These are phyloP conservation scores for Hormaphis cornu DNA, from an alignment of 1,140 invertebrate species.

Conservation along the genomic window DNA sequence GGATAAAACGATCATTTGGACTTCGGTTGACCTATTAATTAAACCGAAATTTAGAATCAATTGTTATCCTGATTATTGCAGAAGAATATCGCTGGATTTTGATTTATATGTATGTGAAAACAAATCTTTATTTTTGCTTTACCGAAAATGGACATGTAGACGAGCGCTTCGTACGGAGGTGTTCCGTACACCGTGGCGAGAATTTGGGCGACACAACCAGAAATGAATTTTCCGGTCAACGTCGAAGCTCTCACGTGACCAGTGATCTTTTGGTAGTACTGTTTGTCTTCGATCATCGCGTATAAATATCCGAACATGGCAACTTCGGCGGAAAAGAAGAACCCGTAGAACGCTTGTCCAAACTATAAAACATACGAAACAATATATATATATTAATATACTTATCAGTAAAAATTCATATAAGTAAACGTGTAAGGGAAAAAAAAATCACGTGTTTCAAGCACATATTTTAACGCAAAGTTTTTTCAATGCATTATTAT, in stretches of 20 bases:
- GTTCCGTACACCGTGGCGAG: not conserved
- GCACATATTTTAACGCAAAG: no score
- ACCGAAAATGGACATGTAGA: slow-evolving; percentile 25
- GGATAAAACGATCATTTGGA: no score
- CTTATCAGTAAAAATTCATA: no score
- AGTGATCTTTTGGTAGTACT: slow-evolving; percentile 67
- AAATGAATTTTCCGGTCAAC: slow-evolving; percentile 24
- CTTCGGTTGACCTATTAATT: no score
- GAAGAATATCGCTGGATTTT: no score
- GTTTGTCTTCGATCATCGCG: slow-evolving; percentile 64
- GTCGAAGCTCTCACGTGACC: slow-evolving; percentile 41
- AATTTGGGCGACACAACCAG: slow-evolving; percentile 12
- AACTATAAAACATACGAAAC: slow-evolving; percentile 46
- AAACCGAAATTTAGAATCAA: no score
- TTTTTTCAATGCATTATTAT: no score
- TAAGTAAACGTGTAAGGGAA: no score
- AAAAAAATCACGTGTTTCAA: no score
- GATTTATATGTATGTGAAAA: not conserved
- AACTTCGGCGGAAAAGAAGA: slow-evolving; percentile 78
- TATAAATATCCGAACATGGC: slow-evolving; percentile 91
- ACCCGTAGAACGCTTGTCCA: slow-evolving; percentile 57
- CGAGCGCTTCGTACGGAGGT: not conserved
- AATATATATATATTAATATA: no score
- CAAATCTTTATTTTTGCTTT: not conserved
- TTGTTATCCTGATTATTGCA: no score